Conservation (phyloP, 2,888 invertebrate species). For the Heliconius aoede region DNA sequence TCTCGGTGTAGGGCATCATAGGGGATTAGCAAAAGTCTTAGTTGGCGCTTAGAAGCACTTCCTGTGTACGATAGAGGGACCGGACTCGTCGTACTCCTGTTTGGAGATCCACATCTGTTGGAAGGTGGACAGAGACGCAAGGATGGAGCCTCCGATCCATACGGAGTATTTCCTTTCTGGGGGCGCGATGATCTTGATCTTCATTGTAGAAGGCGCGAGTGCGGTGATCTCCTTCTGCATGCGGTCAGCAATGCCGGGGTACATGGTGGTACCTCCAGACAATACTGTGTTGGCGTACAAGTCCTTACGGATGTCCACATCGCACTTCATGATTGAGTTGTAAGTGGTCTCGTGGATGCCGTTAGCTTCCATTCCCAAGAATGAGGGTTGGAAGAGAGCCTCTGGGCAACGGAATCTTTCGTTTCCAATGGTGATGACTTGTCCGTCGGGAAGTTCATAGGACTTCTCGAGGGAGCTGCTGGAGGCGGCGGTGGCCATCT, state of each 20-base stretch:
- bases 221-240: constrained; percentile 97
- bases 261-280: constrained; percentile 97
- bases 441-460: constrained; percentile 96
- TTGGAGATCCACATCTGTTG: constrained; percentile 98
- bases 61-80: constrained; percentile 95
- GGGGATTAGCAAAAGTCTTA: constrained; percentile 75
- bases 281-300: constrained; percentile 97
- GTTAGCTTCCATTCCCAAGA: constrained; percentile 94
- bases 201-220: constrained; percentile 95
- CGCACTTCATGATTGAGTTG: constrained; percentile 99
- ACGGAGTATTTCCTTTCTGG: constrained; percentile 97
- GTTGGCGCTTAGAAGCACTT: constrained; percentile 86
- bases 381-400: constrained; percentile 96
- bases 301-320: constrained; percentile 98
- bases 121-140: constrained; percentile 96
- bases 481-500: constrained; percentile 96
- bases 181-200: constrained; percentile 96
- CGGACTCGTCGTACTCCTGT: constrained; percentile 98
- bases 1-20: constrained; percentile 79
- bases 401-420: constrained; percentile 98
- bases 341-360: constrained; percentile 92
- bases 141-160: constrained; percentile 96
- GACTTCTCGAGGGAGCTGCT: constrained; percentile 97
- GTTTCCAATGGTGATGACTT: constrained; percentile 96
- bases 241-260: constrained; percentile 96